These are phyloP conservation scores for Nezara viridula DNA, from an alignment of 2,888 invertebrate genomes.

Conservation along the genomic window DNA sequence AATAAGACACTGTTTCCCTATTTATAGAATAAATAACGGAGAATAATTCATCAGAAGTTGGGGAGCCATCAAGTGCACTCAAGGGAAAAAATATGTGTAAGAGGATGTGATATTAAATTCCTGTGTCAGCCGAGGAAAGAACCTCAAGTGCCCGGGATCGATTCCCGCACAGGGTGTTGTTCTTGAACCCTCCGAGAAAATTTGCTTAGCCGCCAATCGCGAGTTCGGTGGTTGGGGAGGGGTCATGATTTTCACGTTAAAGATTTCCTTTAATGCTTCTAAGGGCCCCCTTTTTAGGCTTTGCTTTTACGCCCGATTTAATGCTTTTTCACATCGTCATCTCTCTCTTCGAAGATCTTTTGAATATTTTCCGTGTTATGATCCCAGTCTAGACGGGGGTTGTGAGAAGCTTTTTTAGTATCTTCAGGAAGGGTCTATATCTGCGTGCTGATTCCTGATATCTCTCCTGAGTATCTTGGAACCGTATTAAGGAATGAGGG, in stretches of 20 bases:
- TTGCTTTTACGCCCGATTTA: neutral
- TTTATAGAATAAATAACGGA: neutral
- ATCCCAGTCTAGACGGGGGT: neutral
- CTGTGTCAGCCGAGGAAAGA: neutral
- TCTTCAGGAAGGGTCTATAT: too few species aligned
- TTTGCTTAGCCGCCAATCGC: neutral
- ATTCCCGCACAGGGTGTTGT: neutral
- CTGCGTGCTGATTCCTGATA: too few species aligned
- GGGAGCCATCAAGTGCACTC: neutral
- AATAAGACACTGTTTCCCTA: neutral
- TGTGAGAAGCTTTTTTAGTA: neutral
- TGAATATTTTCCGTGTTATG: neutral
- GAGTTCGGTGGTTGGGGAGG: neutral
- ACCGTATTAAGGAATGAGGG: too few species aligned
- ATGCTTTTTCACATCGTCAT: neutral
- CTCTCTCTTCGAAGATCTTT: neutral
- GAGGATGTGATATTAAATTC: slow-evolving; percentile 26
- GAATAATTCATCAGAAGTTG: neutral
- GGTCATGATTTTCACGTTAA: neutral
- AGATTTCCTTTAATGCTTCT: slow-evolving; percentile 29
- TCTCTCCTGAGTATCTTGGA: too few species aligned
- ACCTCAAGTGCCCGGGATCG: neutral
- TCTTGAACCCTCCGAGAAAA: neutral
- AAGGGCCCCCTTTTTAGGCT: neutral
- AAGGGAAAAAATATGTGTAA: slow-evolving; percentile 2